phyloP scores from a whole-genome alignment of 2,113 vertebrate species.

The Pardalotus punctatus region DNA sequence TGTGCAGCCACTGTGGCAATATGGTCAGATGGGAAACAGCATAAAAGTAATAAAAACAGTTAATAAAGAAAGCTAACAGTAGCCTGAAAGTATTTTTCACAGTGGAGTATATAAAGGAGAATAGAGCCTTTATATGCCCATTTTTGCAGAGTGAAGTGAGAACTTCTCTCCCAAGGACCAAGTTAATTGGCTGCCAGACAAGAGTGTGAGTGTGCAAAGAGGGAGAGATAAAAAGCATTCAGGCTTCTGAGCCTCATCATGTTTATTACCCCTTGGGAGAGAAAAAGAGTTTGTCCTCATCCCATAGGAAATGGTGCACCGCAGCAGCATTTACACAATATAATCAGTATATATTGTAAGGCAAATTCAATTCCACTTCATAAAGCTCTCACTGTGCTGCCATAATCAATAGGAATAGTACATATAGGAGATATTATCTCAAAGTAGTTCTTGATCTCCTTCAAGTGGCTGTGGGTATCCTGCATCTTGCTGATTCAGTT shows the following conservation, averaged over 20 bases:
- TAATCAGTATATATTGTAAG: neutral
- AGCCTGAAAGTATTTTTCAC: neutral
- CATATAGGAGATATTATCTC: neutral
- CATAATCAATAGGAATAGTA: neutral
- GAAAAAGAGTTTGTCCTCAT: neutral
- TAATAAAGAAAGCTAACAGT: slow-evolving; percentile 2
- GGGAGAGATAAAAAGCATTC: neutral
- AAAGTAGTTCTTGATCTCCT: neutral
- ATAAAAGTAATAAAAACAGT: neutral
- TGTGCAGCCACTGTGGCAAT: neutral
- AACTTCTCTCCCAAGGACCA: neutral
- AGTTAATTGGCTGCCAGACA: neutral
- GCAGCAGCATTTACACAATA: neutral
- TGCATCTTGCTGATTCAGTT: neutral
- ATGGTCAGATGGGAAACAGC: neutral
- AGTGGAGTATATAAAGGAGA: neutral
- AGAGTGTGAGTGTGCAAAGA: neutral
- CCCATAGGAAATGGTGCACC: neutral
- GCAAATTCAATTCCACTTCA: slow-evolving; percentile 11
- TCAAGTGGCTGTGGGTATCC: neutral
- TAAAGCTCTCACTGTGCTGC: neutral
- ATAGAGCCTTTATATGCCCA: neutral
- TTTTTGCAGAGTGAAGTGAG: neutral
- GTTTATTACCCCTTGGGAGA: neutral
- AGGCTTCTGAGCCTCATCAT: neutral